Conservation (phyloP, 2,888 invertebrate genomes). For the Mythimna impura region DNA sequence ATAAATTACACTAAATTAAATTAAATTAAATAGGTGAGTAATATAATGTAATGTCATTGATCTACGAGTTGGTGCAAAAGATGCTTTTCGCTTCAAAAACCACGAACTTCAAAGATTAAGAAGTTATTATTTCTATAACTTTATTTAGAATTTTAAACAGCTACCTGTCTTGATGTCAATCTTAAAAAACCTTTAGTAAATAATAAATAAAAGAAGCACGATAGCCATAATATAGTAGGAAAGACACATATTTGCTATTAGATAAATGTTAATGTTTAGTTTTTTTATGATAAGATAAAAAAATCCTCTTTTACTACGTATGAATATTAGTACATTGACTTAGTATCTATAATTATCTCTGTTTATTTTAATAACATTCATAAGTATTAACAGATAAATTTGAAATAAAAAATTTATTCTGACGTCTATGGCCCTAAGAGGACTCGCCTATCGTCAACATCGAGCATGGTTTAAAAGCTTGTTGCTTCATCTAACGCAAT, state of each 20-base stretch:
- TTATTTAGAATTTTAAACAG: background rate
- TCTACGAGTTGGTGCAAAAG: too few relatives aligned
- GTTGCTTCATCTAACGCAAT: too few relatives aligned
- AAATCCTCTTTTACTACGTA: background rate
- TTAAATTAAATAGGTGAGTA: too few relatives aligned
- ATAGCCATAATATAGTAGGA: background rate
- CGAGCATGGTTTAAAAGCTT: too few relatives aligned
- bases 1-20: too few relatives aligned
- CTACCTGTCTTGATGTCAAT: background rate
- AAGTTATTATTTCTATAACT: background rate
- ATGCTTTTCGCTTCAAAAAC: too few relatives aligned
- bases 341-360: background rate
- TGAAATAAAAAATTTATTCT: background rate
- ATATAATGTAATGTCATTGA: too few relatives aligned
- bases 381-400: background rate
- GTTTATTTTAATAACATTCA: background rate
- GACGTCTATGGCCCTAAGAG: background rate
- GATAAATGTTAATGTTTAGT: slow-evolving; percentile 2
- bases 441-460: too few relatives aligned
- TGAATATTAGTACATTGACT: slow-evolving; percentile 1
- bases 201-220: background rate
- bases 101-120: background rate
- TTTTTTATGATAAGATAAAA: slow-evolving; percentile 27
- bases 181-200: slow-evolving; percentile 1
- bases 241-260: background rate